Percentiles rank a stretch among this genome's conserved stretches.
Evolutionary conservation across 2,113 vertebrate genomes (phyloP).

Genomic region (Psilopsiagon aurifrons): DNA sequence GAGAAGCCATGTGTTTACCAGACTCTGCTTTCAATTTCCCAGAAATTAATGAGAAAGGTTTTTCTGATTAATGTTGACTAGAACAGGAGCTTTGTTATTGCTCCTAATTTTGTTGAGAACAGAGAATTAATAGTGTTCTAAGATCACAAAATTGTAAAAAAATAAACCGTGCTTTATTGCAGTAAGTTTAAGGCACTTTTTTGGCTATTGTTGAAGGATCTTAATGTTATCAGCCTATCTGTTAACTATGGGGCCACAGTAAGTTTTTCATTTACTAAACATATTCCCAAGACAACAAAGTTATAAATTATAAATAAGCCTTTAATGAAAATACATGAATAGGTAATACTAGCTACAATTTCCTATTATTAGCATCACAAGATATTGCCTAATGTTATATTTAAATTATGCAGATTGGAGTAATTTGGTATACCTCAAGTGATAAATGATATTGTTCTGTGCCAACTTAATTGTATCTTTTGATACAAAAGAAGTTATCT

Average conservation of each 20-base stretch:
- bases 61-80: neutral
- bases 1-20: neutral
- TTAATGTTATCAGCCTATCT: neutral
- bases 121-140: neutral
- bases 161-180: neutral
- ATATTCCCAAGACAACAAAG: conserved; percentile 2
- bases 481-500: conserved; percentile 13
- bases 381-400: neutral
- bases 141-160: neutral
- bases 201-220: neutral
- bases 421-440: conserved; percentile 9
- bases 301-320: conserved; percentile 29
- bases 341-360: conserved; percentile 8
- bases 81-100: neutral
- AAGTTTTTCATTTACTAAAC: conserved; percentile 5
- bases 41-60: neutral
- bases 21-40: neutral
- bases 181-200: neutral
- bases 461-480: conserved; percentile 48
- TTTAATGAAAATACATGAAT: conserved; percentile 41
- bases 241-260: neutral
- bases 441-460: conserved; percentile 32
- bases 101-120: neutral
- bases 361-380: neutral
- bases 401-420: conserved; percentile 45